A percentile compares a stretch with the other conserved stretches of the same genome.
Conservation (phyloP, 2,888 invertebrate species). For the Drymonia ruficornis region DNA sequence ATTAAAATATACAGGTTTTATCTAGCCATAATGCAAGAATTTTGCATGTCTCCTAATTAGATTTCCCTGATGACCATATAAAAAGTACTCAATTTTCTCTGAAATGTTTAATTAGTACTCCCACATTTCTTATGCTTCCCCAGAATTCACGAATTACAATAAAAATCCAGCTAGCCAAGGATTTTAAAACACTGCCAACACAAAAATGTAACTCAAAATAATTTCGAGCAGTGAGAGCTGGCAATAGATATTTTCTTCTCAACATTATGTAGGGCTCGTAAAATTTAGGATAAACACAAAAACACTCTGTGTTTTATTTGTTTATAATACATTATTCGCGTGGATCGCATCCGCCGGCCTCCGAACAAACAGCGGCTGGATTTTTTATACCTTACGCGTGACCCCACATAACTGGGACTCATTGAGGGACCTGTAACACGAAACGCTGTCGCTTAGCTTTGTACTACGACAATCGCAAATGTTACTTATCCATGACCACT, state of each 20-base stretch:
- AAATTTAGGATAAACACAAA: slow-evolving; percentile 48
- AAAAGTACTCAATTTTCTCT: too few relatives aligned
- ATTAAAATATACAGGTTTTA: too few relatives aligned
- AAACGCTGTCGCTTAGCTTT: slow-evolving; percentile 1
- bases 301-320: slow-evolving; percentile 53
- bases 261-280: slow-evolving; percentile 24
- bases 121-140: neutral
- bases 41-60: too few relatives aligned
- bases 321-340: slow-evolving; percentile 56
- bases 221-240: slow-evolving; percentile 11
- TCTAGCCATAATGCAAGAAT: too few relatives aligned
- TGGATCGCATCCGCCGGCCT: slow-evolving; percentile 44
- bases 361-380: slow-evolving; percentile 46
- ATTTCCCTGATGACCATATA: too few relatives aligned
- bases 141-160: neutral
- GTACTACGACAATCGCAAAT: neutral
- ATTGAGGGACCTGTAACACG: slow-evolving; percentile 33
- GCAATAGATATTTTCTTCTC: slow-evolving; percentile 22
- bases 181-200: neutral
- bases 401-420: slow-evolving; percentile 52
- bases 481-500: slow-evolving; percentile 12
- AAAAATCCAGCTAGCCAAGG: neutral
- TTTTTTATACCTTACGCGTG: slow-evolving; percentile 59
- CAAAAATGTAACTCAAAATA: slow-evolving; percentile 10
- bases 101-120: neutral